Percentiles rank a stretch among this genome's conserved stretches.
phyloP scores from a whole-genome alignment of 2,797 vertebrate species.

The Champsocephalus gunnari region DNA sequence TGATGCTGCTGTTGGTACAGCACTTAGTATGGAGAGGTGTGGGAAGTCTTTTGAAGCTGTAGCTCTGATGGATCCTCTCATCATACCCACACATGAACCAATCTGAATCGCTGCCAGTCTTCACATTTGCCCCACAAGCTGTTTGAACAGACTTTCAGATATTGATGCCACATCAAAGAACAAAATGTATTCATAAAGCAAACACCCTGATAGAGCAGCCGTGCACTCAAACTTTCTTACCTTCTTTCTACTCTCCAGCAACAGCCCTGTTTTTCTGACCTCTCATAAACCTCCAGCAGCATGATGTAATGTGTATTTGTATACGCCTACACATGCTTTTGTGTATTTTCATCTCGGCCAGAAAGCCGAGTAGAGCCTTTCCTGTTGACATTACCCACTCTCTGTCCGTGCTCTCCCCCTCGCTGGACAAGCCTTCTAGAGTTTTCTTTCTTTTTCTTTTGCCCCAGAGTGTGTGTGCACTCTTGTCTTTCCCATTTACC shows the following conservation, averaged over 20 bases:
- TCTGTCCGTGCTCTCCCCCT: neutral
- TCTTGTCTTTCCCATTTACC: neutral
- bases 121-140: conserved; percentile 1
- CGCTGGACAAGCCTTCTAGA: conserved; percentile 16
- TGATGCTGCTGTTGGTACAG: conserved; percentile 33
- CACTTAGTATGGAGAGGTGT: conserved; percentile 40
- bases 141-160: conserved; percentile 35
- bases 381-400: conserved; percentile 55
- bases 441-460: conserved; percentile 18
- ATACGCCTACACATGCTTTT: conserved; percentile 44
- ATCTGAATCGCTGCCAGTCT: neutral
- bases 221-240: conserved; percentile 28
- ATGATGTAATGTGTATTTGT: conserved; percentile 54
- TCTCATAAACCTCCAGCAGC: conserved; percentile 58
- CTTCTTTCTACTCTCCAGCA: conserved; percentile 28
- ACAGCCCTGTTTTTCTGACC: conserved; percentile 64
- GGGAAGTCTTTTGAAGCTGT: conserved; percentile 48
- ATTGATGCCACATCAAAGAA: conserved; percentile 36
- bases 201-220: conserved; percentile 29
- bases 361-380: conserved; percentile 45
- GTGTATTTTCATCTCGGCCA: conserved; percentile 56
- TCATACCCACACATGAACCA: conserved; percentile 19
- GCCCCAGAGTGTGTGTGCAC: neutral
- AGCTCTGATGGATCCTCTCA: conserved; percentile 18
- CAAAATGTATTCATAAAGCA: conserved; percentile 42